Conservation (phyloP, 2,888 invertebrate species). For the Amblyjoppa proteus region DNA sequence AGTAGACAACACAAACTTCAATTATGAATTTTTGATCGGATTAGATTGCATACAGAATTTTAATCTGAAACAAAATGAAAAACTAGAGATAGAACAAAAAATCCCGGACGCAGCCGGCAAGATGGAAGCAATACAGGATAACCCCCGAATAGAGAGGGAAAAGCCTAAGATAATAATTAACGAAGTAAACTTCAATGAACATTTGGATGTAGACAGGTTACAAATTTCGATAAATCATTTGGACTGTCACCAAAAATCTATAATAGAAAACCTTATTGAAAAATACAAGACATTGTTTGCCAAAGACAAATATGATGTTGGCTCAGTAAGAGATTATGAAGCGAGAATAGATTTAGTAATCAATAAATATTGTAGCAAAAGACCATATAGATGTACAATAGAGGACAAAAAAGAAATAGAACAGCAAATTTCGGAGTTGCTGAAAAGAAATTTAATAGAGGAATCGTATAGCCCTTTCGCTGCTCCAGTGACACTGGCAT, state of each 20-base stretch:
- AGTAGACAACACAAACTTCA: slow-evolving; percentile 70
- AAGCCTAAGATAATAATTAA: not conserved
- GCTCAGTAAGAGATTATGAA: slow-evolving; percentile 61
- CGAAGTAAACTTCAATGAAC: slow-evolving; percentile 40
- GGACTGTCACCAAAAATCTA: slow-evolving; percentile 50
- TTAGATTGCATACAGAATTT: slow-evolving; percentile 73
- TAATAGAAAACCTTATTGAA: slow-evolving; percentile 56
- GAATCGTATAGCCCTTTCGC: slow-evolving; percentile 64
- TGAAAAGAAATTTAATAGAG: slow-evolving; percentile 61
- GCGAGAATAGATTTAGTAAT: slow-evolving; percentile 59
- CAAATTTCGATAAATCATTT: slow-evolving; percentile 56
- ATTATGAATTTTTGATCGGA: slow-evolving; percentile 72
- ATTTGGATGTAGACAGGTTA: slow-evolving; percentile 31
- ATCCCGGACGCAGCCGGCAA: not conserved
- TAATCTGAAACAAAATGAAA: slow-evolving; percentile 71
- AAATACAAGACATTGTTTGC: slow-evolving; percentile 65
- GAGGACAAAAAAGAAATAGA: slow-evolving; percentile 63
- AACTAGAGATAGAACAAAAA: slow-evolving; percentile 26
- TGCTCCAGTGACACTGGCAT: slow-evolving; percentile 65
- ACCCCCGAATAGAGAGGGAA: slow-evolving; percentile 10
- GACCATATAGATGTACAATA: slow-evolving; percentile 55
- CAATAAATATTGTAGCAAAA: slow-evolving; percentile 52
- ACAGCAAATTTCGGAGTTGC: slow-evolving; percentile 61
- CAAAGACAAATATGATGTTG: slow-evolving; percentile 58
- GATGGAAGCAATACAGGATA: not conserved